These are phyloP conservation scores for Campylomormyrus numenius DNA, from an alignment of 2,113 vertebrate genomes.

Conservation along the genomic window DNA sequence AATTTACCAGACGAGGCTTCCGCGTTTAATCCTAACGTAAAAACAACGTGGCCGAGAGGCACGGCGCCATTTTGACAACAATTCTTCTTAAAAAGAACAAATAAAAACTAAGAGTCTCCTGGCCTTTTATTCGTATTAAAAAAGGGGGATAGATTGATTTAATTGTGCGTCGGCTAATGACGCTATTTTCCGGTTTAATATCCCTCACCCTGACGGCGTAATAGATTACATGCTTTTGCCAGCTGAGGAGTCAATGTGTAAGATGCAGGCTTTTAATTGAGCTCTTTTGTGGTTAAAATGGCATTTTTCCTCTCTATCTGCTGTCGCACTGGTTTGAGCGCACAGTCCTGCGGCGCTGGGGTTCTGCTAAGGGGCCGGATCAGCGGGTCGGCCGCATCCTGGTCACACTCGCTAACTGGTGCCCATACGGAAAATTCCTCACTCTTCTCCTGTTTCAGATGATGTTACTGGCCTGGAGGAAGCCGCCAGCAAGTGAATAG, in stretches of 20 bases:
- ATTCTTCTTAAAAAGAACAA: background rate
- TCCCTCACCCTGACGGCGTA: slow-evolving; percentile 78
- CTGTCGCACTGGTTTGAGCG: background rate
- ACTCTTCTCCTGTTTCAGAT: background rate
- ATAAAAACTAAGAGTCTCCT: slow-evolving; percentile 22
- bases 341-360: background rate
- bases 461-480: background rate
- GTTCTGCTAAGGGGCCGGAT: background rate
- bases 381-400: background rate
- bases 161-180: slow-evolving; percentile 90
- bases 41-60: background rate
- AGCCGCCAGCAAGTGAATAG: background rate
- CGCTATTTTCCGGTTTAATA: slow-evolving; percentile 88
- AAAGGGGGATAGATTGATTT: slow-evolving; percentile 80
- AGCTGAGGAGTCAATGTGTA: slow-evolving; percentile 72
- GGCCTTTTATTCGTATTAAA: slow-evolving; percentile 44
- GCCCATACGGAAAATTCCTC: background rate
- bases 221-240: slow-evolving; percentile 62
- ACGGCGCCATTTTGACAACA: background rate
- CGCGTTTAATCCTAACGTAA: background rate
- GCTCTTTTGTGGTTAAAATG: slow-evolving; percentile 81
- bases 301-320: slow-evolving; percentile 60
- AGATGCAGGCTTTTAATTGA: slow-evolving; percentile 84
- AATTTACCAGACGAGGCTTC: background rate
- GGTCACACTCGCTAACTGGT: background rate